Base-by-base conservation (phyloP, 2,797 vertebrate species). In the Oreortyx pictus region DNA sequence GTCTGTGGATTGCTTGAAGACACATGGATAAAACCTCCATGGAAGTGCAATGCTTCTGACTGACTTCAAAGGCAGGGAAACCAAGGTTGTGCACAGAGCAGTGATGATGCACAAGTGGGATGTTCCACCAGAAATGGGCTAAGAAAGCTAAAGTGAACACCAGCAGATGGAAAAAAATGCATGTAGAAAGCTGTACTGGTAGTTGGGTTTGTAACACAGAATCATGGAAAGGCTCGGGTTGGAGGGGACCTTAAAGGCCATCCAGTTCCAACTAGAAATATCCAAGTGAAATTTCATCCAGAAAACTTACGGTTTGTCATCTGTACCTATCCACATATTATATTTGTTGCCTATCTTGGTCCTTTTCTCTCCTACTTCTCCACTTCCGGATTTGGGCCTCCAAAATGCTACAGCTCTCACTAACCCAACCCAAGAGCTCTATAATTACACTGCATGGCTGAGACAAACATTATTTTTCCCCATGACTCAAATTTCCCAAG, bases 81-180 rank as follows among this genome's bases (percentile, higher is more conserved):
- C 35, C 11, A 10, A 16, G 35, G 24, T 1, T 0, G 0, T 5
- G 31, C 14, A 5, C 4, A 7, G 54, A 56, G 54, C 52, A 27
- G 57, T 20, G 15, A 6, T 47, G 16, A 39, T 13, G 6, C 7
- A 20, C 67, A 29, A 39, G 50, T 7, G 39, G 15, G 25, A 29
- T 19, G 23, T 12, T 25, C 20, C 56, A 41, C 5, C 78, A 65
- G 86, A 39, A 66, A 62, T 0, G 5, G 37, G 62, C 6, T 4
- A 13, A 15, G 47, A 47, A 47, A 60, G 41, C 39, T 52, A 49
- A 39, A 29, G 57, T 2, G 20, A 57, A 49, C 7, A 41, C 12
- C 16, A 41, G 41, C 44, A 29, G 56, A 22, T 2, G 39, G 39
- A 15, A n/a, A 41, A 50, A 22, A n/a, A 25, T 2, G 11, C 17